A percentile compares a stretch with the other conserved stretches of the same genome.
phyloP scores from a whole-genome alignment of 2,113 vertebrate genomes.

The Lagopus leucura region DNA sequence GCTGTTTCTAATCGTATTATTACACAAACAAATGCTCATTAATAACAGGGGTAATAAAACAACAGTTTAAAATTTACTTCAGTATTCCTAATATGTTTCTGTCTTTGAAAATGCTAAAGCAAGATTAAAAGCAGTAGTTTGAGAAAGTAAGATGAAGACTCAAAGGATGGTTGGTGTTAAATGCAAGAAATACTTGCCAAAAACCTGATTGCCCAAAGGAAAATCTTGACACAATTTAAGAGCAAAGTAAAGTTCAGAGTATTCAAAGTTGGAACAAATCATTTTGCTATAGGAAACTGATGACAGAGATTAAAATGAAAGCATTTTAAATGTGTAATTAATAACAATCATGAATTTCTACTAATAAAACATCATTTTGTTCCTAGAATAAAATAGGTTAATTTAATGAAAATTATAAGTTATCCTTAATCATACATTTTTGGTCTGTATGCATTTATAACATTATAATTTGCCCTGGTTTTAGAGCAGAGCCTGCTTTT shows the following conservation, averaged over 20 bases:
- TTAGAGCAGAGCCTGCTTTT: not conserved
- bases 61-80: slow-evolving; percentile 26
- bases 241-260: slow-evolving; percentile 10
- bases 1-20: not conserved
- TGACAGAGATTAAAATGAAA: slow-evolving; percentile 32
- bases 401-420: slow-evolving; percentile 56
- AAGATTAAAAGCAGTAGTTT: not conserved
- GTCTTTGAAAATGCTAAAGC: not conserved
- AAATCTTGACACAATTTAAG: slow-evolving; percentile 44
- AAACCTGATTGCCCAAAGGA: not conserved
- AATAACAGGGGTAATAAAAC: not conserved
- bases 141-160: not conserved
- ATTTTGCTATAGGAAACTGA: slow-evolving; percentile 44
- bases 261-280: not conserved
- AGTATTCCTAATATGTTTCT: slow-evolving; percentile 12
- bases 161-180: not conserved
- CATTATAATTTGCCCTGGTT: not conserved
- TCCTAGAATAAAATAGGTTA: not conserved
- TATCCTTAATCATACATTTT: slow-evolving; percentile 3
- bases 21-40: not conserved
- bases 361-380: slow-evolving; percentile 38
- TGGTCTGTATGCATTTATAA: slow-evolving; percentile 7
- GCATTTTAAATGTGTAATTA: slow-evolving; percentile 36
- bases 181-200: not conserved
- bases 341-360: slow-evolving; percentile 14